These are phyloP conservation scores for Scomber japonicus DNA, from an alignment of 2,113 vertebrate species.

Conservation along the genomic window DNA sequence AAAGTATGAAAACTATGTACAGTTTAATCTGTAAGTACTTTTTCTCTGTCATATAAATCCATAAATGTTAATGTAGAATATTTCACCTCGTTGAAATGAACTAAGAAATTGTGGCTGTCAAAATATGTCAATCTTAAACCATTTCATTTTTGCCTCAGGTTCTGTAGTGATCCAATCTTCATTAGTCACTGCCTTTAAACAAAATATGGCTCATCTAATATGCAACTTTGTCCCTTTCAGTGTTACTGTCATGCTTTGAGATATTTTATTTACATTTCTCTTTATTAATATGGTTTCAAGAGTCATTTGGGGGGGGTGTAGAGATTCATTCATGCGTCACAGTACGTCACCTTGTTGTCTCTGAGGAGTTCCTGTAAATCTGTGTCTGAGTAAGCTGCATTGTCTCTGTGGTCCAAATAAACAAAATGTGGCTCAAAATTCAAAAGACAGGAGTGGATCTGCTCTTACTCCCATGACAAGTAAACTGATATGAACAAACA, in stretches of 20 bases:
- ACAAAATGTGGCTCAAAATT: not conserved
- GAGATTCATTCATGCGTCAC: constrained; percentile 8
- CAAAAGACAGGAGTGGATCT: not conserved
- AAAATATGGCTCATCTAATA: not conserved
- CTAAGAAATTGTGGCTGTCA: not conserved
- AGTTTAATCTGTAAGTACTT: too few relatives aligned
- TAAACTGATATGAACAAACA: not conserved
- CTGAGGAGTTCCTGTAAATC: constrained; percentile 19
- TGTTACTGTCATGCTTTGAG: too few relatives aligned
- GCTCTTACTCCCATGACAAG: not conserved
- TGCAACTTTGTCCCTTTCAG: not conserved
- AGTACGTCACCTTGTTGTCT: not conserved
- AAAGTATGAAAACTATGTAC: too few relatives aligned
- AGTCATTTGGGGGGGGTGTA: constrained; percentile 12
- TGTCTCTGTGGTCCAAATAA: not conserved
- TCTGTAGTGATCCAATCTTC: too few relatives aligned
- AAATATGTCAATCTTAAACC: not conserved
- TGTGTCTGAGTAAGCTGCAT: not conserved
- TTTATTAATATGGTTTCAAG: not conserved
- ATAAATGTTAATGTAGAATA: too few relatives aligned
- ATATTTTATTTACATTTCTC: not conserved
- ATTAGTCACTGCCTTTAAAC: not conserved
- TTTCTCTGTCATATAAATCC: too few relatives aligned
- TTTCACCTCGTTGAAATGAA: not conserved
- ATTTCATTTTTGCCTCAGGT: not conserved